Percentiles rank a stretch among this genome's conserved stretches.
Evolutionary conservation across 1,140 invertebrate genomes (phyloP).

Genomic region (Telenomus remus): DNA sequence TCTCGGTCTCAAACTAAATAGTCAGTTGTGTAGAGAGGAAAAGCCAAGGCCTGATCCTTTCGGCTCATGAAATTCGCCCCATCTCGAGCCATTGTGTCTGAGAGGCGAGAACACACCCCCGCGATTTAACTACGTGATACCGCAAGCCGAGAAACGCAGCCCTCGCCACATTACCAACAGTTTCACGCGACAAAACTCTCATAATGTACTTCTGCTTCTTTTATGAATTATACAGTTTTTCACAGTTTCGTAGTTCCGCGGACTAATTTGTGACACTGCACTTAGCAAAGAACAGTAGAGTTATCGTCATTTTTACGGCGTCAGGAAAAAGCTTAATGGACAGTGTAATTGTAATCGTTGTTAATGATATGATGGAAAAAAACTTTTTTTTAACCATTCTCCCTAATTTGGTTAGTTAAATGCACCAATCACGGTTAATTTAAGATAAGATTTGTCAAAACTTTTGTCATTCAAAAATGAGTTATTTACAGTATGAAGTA

Average conservation of each 20-base stretch:
- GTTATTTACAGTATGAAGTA: too few relatives aligned
- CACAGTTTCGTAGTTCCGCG: conserved; percentile 44
- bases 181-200: conserved; percentile 45
- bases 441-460: too few relatives aligned
- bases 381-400: neutral
- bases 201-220: conserved; percentile 48
- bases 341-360: conserved; percentile 44
- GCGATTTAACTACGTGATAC: conserved; percentile 30
- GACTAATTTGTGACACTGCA: conserved; percentile 45
- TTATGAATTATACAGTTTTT: conserved; percentile 55
- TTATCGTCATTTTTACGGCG: conserved; percentile 38
- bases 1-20: too few relatives aligned
- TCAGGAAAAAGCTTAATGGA: conserved; percentile 29
- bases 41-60: conserved; percentile 46
- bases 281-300: conserved; percentile 37
- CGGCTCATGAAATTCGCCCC: conserved; percentile 42
- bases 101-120: conserved; percentile 14
- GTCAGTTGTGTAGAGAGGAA: conserved; percentile 23
- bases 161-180: conserved; percentile 34
- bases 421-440: too few relatives aligned
- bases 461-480: too few relatives aligned
- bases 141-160: conserved; percentile 9
- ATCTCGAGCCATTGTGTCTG: conserved; percentile 21
- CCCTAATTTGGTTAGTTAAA: too few relatives aligned
- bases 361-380: conserved; percentile 46